These are phyloP conservation scores for Nicator chloris DNA, from an alignment of 2,113 vertebrate genomes.

Conservation along the genomic window DNA sequence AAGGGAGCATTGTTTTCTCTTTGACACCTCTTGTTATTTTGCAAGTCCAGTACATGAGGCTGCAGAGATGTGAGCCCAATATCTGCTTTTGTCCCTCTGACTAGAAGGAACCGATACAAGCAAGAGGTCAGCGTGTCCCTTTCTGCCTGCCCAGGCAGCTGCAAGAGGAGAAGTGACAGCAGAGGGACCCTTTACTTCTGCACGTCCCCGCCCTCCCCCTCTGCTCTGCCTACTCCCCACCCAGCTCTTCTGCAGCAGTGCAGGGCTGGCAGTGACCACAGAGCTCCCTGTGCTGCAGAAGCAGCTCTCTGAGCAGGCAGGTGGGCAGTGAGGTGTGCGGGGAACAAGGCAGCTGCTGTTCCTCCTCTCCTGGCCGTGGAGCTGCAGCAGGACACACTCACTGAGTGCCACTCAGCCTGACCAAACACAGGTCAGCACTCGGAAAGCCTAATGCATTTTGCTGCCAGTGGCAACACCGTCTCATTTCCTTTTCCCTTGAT, in stretches of 20 bases:
- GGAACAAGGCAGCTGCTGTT: neutral
- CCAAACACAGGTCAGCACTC: neutral
- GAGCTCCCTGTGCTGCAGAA: neutral
- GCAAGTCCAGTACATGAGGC: slow-evolving; percentile 48
- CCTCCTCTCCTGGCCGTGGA: neutral
- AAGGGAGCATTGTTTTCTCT: slow-evolving; percentile 43
- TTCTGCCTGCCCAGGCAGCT: neutral
- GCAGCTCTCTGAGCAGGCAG: neutral
- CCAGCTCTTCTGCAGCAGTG: neutral
- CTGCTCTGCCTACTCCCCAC: slow-evolving; percentile 36
- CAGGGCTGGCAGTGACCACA: no score
- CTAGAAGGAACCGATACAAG: neutral
- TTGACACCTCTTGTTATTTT: slow-evolving; percentile 7
- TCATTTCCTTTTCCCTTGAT: neutral
- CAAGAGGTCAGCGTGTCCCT: neutral
- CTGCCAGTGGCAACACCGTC: neutral
- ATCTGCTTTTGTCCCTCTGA: neutral
- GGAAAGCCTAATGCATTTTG: neutral
- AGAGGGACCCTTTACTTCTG: slow-evolving; percentile 22
- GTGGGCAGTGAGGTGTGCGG: rapidly evolving
- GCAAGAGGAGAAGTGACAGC: neutral
- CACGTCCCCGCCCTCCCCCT: slow-evolving; percentile 52
- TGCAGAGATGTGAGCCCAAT: neutral
- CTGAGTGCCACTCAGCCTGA: neutral
- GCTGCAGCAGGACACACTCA: neutral